These are phyloP conservation scores for Standfussiana lucernea DNA, from an alignment of 2,888 invertebrate genomes.

Conservation along the genomic window DNA sequence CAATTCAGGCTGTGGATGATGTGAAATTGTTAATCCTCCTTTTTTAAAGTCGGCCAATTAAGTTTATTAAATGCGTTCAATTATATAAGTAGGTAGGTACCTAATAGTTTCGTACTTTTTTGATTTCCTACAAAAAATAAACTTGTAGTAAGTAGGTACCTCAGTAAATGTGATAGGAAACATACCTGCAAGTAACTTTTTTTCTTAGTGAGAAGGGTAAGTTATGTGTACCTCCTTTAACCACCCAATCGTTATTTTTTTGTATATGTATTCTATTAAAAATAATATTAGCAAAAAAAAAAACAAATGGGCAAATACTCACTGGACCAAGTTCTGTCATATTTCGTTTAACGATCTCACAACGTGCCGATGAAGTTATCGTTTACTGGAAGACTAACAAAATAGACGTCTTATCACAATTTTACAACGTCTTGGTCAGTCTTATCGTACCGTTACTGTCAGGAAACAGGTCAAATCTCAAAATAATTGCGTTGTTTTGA, in stretches of 20 bases:
- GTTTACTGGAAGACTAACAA: conserved; percentile 8
- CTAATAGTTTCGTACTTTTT: neutral
- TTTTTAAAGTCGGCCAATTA: neutral
- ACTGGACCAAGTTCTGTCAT: conserved; percentile 74
- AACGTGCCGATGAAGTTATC: neutral
- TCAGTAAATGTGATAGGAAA: too few species aligned
- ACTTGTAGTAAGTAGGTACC: neutral
- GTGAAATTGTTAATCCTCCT: too few species aligned
- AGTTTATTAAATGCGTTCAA: neutral
- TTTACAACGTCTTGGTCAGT: conserved; percentile 27
- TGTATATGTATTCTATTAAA: neutral
- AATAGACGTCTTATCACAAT: conserved; percentile 17
- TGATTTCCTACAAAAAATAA: neutral
- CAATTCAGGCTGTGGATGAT: too few species aligned
- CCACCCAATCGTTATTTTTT: neutral
- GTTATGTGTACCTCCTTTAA: neutral
- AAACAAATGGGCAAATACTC: conserved; percentile 55
- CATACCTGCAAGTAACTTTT: neutral
- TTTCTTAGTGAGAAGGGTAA: neutral
- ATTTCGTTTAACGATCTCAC: conserved; percentile 25
- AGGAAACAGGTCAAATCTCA: neutral
- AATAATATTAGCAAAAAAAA: neutral
- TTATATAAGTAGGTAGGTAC: neutral
- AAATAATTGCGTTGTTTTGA: neutral
- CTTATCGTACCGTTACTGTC: conserved; percentile 31